Conservation (phyloP, 2,113 vertebrate genomes). For the Centropristis striata region DNA sequence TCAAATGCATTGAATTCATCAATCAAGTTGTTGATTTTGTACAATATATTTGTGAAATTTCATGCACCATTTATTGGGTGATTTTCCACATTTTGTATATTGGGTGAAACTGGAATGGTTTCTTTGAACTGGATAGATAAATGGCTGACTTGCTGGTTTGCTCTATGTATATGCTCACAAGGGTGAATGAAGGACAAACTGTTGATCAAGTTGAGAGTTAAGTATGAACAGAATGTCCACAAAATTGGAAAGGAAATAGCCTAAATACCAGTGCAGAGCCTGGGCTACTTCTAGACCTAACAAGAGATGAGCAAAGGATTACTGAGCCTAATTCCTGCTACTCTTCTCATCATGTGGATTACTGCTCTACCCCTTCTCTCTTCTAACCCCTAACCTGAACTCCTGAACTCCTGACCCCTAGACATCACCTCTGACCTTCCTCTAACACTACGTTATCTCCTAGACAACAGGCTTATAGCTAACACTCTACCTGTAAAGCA, state of each 20-base stretch:
- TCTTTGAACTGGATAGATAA: background rate
- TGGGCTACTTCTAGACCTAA: slow-evolving; percentile 30
- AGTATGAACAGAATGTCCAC: slow-evolving; percentile 10
- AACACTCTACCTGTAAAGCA: slow-evolving; percentile 41
- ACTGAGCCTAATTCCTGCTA: slow-evolving; percentile 62
- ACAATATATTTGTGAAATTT: background rate
- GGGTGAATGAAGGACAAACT: slow-evolving; percentile 10
- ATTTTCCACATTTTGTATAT: background rate
- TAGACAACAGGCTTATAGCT: slow-evolving; percentile 70
- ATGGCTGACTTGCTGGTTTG: background rate
- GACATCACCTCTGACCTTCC: slow-evolving; percentile 58
- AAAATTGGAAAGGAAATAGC: slow-evolving; percentile 13
- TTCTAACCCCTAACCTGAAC: slow-evolving; percentile 62
- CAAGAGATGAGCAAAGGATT: slow-evolving; percentile 65
- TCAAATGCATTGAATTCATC: background rate
- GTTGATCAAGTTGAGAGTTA: background rate
- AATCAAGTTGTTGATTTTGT: background rate
- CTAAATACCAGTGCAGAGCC: slow-evolving; percentile 51
- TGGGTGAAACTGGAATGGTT: background rate
- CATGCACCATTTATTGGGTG: background rate
- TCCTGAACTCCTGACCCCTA: slow-evolving; percentile 66
- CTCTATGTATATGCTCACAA: background rate
- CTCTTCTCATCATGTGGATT: slow-evolving; percentile 79
- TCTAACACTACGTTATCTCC: slow-evolving; percentile 59
- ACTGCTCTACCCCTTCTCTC: slow-evolving; percentile 67